Evolutionary conservation across 2,888 invertebrate species (phyloP), one percentile per base, ranked within the genome.

Genomic region (Pedicia rivosa): DNA sequence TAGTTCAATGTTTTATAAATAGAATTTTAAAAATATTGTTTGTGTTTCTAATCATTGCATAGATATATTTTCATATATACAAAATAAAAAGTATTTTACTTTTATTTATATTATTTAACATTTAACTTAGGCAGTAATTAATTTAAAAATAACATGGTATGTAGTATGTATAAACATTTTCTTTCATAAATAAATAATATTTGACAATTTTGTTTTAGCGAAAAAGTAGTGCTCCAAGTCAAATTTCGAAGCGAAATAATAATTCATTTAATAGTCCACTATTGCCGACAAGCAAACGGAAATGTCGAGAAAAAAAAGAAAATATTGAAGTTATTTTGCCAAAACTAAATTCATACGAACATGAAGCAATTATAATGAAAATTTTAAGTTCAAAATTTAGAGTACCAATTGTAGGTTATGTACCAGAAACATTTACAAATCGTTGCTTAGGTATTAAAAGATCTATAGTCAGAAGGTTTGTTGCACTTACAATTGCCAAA

Each of bases 391-490:
- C 78, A 52, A 91, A 92, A 1, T 97, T 94, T 55, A 83, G 86
- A 64, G 82, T 92, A 17, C 95, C 95, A 1, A 81, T 95, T 40
- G 78, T 84, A 2, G 87, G 91, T 52, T 95, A 94, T 62, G 70
- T 77, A 22, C 76, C 78, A 10, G 66, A 71, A 15, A 74, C 75
- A 7, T 72, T 71, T 50, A 72, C 74, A 10, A 70, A 74, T 39
- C 74, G 83, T 54, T 77, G 78, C 45, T 67, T 97, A 37, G 97
- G 95, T 0, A 68, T 92, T 40, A 70, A 74, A 33, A 58, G 71
- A 13, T 53, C 64, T 7, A 63, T 64, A 45, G 64, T 48, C 48
- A 66, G 64, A 49, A 68, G 67, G 57, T 27, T 3, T 3, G 13
- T 3, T 4, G 10, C 10, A 13, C 7, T 13, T n/a, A 3, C 4